Evolutionary conservation across 2,113 vertebrate genomes (phyloP).

Genomic region (Peromyscus californicus): DNA sequence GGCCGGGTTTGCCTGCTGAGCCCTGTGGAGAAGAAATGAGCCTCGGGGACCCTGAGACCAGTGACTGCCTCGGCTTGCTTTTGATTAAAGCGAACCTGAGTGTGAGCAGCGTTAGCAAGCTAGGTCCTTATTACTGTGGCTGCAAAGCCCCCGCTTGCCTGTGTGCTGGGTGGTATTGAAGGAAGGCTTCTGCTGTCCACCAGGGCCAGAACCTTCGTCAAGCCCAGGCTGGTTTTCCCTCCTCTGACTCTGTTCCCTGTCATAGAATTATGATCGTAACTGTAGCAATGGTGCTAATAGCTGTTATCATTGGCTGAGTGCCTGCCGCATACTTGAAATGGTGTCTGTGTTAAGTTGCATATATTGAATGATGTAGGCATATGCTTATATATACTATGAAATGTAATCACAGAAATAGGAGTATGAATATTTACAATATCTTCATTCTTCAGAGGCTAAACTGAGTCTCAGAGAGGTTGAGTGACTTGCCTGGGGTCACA

Average conservation of each 20-base stretch:
- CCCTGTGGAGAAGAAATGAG: not conserved
- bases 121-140: not conserved
- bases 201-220: not conserved
- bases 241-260: not conserved
- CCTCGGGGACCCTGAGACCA: not conserved
- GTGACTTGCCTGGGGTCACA: not conserved
- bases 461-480: not conserved
- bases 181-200: not conserved
- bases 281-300: fast-evolving
- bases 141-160: not conserved
- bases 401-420: not conserved
- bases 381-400: not conserved
- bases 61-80: not conserved
- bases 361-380: not conserved
- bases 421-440: not conserved
- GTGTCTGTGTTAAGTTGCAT: not conserved
- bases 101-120: not conserved
- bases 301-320: not conserved
- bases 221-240: not conserved
- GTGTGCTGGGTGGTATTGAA: not conserved
- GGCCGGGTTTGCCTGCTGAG: not conserved
- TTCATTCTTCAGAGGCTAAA: not conserved
- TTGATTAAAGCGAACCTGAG: not conserved
- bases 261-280: not conserved
- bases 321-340: not conserved